Base-by-base conservation (phyloP, 1,140 invertebrate genomes). In the Conopomorpha cramerella region DNA sequence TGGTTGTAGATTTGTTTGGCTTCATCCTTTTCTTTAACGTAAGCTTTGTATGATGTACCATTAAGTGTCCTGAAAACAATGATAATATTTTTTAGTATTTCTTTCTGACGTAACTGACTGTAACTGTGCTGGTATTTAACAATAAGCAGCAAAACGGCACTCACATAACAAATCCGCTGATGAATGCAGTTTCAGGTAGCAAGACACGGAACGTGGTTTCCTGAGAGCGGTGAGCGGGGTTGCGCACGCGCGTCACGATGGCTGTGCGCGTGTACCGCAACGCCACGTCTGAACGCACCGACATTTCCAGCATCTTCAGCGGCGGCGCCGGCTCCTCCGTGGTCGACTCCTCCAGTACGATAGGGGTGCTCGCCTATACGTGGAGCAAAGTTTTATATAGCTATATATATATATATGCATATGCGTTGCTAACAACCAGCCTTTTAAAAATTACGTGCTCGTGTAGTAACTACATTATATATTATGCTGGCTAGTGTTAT, bases 101-200 rank as follows among this genome's bases (percentile, higher is more conserved):
- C 4, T 23, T 23, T 23, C 4, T 23, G 10, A 23, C 19, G 10
- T 23, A 10, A 4, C 19, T 6, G 10, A 23, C 19, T 10, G 10
- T 23, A 6, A 23, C n/a, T n/a, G n/a, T n/a, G n/a, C n/a, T n/a
- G n/a, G n/a, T n/a, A 23, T 10, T 6, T 23, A 23, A 23, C 19
- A 23, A 23, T 23, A 23, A 23, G 19, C 26, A 31, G 17, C 11
- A 35, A 30, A 31, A 30, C n/a, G 23, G 11, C 38, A 43, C 72
- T 74, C 63, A 84, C 84, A 87, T 85, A 14, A 77, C 56, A 54
- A 87, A 86, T 31, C 78, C 80, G 14, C 82, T 83, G 33, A 87
- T 85, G 53, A 83, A 87, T 0, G 85, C 84, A 3, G 82, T 81
- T 36, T 86, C 84, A 1, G 85, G 85, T 30, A 86, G 52, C 3